Percentiles rank a stretch among this genome's conserved stretches.
phyloP scores from a whole-genome alignment of 2,113 vertebrate species.

The Ceuthmochares aereus region DNA sequence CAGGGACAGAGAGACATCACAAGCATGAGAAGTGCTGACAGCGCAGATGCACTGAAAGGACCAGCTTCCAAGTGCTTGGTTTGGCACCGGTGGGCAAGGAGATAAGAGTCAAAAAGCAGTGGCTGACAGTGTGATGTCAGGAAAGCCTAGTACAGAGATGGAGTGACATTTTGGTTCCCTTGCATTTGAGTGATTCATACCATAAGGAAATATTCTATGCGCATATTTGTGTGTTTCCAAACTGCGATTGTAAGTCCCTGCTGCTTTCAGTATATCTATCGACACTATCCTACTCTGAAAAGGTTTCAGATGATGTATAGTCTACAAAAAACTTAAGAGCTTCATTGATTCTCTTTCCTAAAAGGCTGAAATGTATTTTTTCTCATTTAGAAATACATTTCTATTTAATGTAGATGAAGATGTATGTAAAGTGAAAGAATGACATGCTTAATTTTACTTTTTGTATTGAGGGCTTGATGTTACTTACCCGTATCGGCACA shows the following conservation, averaged over 20 bases:
- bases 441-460: neutral
- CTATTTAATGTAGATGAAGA: neutral
- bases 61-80: constrained; percentile 3
- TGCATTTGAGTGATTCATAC: neutral
- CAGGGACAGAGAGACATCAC: neutral
- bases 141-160: neutral
- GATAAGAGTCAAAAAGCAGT: neutral
- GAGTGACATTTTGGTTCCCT: neutral
- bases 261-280: neutral
- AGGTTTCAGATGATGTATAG: neutral
- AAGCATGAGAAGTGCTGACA: neutral
- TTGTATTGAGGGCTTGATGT: neutral
- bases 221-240: neutral
- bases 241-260: neutral
- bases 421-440: neutral
- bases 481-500: neutral
- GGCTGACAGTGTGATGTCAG: neutral
- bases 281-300: neutral
- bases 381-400: neutral
- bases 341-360: neutral
- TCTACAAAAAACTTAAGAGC: neutral
- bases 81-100: neutral
- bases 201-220: neutral
- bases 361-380: neutral
- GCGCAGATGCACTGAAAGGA: constrained; percentile 2